Evolutionary conservation across 2,888 invertebrate genomes (phyloP).

Genomic region (Oscheius sp.): DNA sequence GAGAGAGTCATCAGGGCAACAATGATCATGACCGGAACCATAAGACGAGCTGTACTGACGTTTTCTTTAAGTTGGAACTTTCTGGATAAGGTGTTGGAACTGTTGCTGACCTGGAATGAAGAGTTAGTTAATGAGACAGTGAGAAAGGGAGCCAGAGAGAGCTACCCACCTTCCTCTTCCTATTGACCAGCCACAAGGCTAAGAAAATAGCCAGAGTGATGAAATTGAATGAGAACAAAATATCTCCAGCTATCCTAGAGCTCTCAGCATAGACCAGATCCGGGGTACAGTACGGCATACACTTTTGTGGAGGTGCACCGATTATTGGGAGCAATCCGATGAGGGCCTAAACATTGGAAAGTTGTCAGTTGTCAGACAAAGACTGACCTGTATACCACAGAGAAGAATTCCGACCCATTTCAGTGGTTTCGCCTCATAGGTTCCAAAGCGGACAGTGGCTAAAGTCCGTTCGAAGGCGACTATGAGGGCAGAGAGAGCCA

Average conservation of each 20-base stretch:
- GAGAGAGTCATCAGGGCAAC: constrained; percentile 33
- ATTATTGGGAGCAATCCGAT: constrained; percentile 9
- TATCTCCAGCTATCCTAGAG: constrained; percentile 1
- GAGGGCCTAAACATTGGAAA: neutral
- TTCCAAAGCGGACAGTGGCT: constrained; percentile 14
- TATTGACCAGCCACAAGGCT: constrained; percentile 7
- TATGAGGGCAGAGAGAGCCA: constrained; percentile 29
- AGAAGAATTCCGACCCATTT: constrained; percentile 35
- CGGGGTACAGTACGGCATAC: constrained; percentile 14
- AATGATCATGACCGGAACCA: constrained; percentile 34
- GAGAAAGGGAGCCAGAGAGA: neutral
- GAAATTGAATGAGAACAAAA: constrained; percentile 23
- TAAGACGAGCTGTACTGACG: constrained; percentile 12
- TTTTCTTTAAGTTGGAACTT: constrained; percentile 34
- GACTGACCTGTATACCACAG: constrained; percentile 24
- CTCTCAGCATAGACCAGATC: constrained; percentile 21
- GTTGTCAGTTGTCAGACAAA: neutral
- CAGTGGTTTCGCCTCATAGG: constrained; percentile 19
- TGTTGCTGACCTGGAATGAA: neutral
- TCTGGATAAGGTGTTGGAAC: constrained; percentile 14
- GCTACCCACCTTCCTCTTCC: constrained; percentile 11
- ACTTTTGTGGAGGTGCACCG: constrained; percentile 13
- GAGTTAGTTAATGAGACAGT: neutral
- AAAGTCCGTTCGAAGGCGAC: constrained; percentile 26
- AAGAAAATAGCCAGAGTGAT: constrained; percentile 21